Evolutionary conservation across 2,797 vertebrate genomes (phyloP), one percentile per base, ranked within the genome.

Genomic region (Linurgus olivaceus): DNA sequence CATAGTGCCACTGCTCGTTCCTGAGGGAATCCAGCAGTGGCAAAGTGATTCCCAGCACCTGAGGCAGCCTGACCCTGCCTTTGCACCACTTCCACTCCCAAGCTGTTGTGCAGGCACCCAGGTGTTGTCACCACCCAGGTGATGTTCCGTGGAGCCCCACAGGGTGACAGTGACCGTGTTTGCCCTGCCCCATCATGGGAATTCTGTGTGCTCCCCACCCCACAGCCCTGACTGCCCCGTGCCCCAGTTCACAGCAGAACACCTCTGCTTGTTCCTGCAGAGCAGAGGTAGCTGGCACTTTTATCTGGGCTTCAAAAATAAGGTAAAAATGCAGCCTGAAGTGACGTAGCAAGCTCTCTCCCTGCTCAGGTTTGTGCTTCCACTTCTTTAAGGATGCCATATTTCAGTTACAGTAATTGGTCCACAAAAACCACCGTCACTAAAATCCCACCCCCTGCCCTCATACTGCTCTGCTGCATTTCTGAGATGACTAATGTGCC

Each of bases 111-210:
- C 33, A 33, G 28, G 10, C 71, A 47, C 26, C 6, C 17, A 11
- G 70, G 4, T 17, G 51, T 4, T 25, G 25, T 17, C 68, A 35
- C 19, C 68, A 26, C 28, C 31, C 4, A 35, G 28, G 37, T n/a
- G 29, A 50, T 0, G 1, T 4, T 26, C 37, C 17, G 44, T 18
- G 14, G 55, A 33, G 79, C 65, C 50, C 48, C 0, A 2, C 5
- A 2, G 42, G 35, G 35, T 11, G 68, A 17, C 25, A 33, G 23
- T 4, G 48, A 4, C 59, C 1, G 0, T 4, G 19, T 21, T 6
- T 33, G 40, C 45, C 48, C 79, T 31, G 38, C 19, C 5, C 5
- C 38, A 0, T 1, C 29, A 5, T 13, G 26, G n/a, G 35, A 51
- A 24, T 10, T 26, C 0, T 1, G 6, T 7, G 10, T 17, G 9